Evolutionary conservation across 2,888 invertebrate species (phyloP).

Genomic region (Podotricha telesiphe): DNA sequence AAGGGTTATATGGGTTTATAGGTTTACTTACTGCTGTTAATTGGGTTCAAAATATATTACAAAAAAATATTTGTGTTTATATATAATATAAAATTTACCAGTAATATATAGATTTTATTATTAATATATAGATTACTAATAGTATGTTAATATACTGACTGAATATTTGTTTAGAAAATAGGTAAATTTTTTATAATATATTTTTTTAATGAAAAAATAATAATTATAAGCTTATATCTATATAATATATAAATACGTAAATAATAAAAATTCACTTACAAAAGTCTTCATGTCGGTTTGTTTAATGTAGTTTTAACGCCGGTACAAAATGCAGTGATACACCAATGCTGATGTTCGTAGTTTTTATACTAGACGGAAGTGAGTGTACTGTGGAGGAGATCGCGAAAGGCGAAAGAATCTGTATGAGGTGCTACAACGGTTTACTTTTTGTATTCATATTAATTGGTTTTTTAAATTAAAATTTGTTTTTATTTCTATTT

Average conservation of each 20-base stretch:
- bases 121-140: no score
- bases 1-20: no score
- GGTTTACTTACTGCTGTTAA: no score
- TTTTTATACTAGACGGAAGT: slow-evolving; percentile 79
- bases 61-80: no score
- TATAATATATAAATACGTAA: slow-evolving; percentile 32
- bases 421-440: slow-evolving; percentile 54
- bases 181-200: no score
- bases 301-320: slow-evolving; percentile 41
- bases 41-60: no score
- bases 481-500: not conserved
- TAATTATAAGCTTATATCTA: not conserved
- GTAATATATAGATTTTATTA: no score
- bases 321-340: slow-evolving; percentile 61
- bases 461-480: not conserved
- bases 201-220: not conserved
- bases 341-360: slow-evolving; percentile 64
- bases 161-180: no score
- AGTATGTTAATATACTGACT: no score
- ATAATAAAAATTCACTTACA: slow-evolving; percentile 63
- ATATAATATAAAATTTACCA: no score
- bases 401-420: slow-evolving; percentile 66
- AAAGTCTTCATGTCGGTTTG: slow-evolving; percentile 73
- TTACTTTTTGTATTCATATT: slow-evolving; percentile 38
- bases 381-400: slow-evolving; percentile 60